Conservation (phyloP, 2,888 invertebrate species). For the Holacanthella duospinosa region DNA sequence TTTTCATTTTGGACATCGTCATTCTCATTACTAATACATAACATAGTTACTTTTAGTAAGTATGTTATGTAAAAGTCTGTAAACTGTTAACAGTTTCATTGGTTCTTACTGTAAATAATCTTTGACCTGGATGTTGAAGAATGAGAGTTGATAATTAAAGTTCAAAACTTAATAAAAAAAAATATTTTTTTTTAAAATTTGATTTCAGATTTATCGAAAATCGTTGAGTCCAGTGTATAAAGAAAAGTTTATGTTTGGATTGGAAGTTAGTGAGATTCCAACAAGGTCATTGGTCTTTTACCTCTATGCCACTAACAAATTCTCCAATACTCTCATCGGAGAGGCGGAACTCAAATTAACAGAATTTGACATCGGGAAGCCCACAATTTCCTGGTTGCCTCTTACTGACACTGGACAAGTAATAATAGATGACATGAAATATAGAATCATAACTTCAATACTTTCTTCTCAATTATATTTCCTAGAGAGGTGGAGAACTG, state of each 20-base stretch:
- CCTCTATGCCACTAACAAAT: constrained; percentile 55
- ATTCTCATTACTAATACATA: too few relatives aligned
- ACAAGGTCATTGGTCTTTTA: constrained; percentile 56
- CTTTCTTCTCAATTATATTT: constrained; percentile 18
- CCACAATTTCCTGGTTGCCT: constrained; percentile 63
- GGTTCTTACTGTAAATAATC: too few relatives aligned
- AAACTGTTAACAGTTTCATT: too few relatives aligned
- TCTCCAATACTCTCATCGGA: constrained; percentile 53
- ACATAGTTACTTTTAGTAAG: too few relatives aligned
- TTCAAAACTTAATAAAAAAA: neutral
- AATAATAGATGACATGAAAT: constrained; percentile 25
- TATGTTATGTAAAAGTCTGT: too few relatives aligned
- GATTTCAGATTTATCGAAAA: constrained; percentile 51
- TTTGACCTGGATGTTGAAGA: too few relatives aligned
- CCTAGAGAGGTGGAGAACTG: constrained; percentile 54
- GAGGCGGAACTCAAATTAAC: constrained; percentile 58
- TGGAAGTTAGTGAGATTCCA: constrained; percentile 52
- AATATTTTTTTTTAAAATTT: neutral
- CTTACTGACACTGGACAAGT: constrained; percentile 62
- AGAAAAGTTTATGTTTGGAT: constrained; percentile 59
- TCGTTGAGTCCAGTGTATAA: constrained; percentile 63
- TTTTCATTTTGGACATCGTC: too few relatives aligned
- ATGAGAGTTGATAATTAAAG: too few relatives aligned
- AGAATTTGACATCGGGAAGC: constrained; percentile 52
- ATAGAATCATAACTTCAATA: neutral